phyloP scores from a whole-genome alignment of 2,888 invertebrate genomes.

The Lobophora halterata region DNA sequence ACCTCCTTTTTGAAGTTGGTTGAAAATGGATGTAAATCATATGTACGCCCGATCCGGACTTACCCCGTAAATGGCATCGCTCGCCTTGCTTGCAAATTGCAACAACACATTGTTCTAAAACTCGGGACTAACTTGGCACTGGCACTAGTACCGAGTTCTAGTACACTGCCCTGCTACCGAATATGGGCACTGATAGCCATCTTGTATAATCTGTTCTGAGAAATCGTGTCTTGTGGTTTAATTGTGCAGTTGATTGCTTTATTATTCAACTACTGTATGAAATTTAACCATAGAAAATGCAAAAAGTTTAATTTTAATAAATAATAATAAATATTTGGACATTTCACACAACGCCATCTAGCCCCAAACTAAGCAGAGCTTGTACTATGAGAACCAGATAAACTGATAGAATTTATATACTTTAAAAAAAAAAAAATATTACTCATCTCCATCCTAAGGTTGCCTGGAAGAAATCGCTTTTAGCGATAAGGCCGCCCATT shows the following conservation, averaged over 20 bases:
- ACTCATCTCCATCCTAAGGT: too few species aligned
- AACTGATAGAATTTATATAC: too few species aligned
- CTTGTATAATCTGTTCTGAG: slow-evolving; percentile 29
- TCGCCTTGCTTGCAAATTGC: slow-evolving; percentile 74
- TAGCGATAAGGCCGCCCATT: too few species aligned
- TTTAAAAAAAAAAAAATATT: too few species aligned
- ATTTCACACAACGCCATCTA: too few species aligned
- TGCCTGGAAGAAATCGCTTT: too few species aligned
- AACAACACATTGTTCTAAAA: slow-evolving; percentile 69
- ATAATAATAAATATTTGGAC: too few species aligned
- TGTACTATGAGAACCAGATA: too few species aligned
- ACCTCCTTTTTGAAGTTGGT: too few species aligned
- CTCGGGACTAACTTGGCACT: slow-evolving; percentile 10
- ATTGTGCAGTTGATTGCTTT: slow-evolving; percentile 30
- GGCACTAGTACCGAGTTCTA: slow-evolving; percentile 31
- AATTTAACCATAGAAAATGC: slow-evolving; percentile 3
- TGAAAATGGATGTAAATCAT: slow-evolving; percentile 33
- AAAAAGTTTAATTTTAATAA: slow-evolving; percentile 5
- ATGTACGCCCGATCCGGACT: slow-evolving; percentile 31
- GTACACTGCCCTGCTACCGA: slow-evolving; percentile 43
- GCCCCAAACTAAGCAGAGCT: too few species aligned
- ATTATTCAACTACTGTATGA: slow-evolving; percentile 21
- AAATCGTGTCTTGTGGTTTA: slow-evolving; percentile 26
- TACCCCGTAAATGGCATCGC: slow-evolving; percentile 58
- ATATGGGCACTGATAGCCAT: slow-evolving; percentile 43